A percentile compares a stretch with the other conserved stretches of the same genome.
Conservation (phyloP, 2,113 vertebrate genomes). For the Seriola aureovittata region DNA sequence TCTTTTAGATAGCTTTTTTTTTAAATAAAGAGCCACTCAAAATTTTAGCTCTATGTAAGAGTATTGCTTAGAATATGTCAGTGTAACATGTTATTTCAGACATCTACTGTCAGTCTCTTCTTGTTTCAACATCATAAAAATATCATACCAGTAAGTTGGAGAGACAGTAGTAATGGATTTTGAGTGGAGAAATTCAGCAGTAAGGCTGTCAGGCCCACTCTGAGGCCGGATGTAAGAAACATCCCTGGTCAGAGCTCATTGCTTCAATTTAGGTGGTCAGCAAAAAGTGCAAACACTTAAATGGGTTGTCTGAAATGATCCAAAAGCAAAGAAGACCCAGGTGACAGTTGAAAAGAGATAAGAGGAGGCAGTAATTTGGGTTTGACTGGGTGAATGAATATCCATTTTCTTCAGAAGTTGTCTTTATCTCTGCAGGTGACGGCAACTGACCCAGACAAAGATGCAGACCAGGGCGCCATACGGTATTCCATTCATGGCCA, state of each 20-base stretch:
- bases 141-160: constrained; percentile 28
- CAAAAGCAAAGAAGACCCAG: constrained; percentile 24
- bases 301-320: constrained; percentile 54
- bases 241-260: constrained; percentile 57
- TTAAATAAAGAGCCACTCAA: background rate
- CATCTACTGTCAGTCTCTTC: background rate
- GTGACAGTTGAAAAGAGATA: constrained; percentile 52
- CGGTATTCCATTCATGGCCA: constrained; percentile 91
- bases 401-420: constrained; percentile 57
- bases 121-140: constrained; percentile 13
- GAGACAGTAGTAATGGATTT: constrained; percentile 37
- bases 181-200: constrained; percentile 22
- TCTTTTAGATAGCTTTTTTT: background rate
- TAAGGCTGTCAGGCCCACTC: constrained; percentile 35
- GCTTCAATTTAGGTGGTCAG: constrained; percentile 60
- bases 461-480: constrained; percentile 87
- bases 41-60: background rate
- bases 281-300: constrained; percentile 61
- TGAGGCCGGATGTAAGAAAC: constrained; percentile 31
- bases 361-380: constrained; percentile 52
- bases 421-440: constrained; percentile 85
- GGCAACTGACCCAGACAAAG: constrained; percentile 90
- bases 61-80: constrained; percentile 17
- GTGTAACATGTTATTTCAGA: constrained; percentile 23
- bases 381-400: constrained; percentile 52